phyloP scores from a whole-genome alignment of 2,888 invertebrate species.

The Amiota minor region DNA sequence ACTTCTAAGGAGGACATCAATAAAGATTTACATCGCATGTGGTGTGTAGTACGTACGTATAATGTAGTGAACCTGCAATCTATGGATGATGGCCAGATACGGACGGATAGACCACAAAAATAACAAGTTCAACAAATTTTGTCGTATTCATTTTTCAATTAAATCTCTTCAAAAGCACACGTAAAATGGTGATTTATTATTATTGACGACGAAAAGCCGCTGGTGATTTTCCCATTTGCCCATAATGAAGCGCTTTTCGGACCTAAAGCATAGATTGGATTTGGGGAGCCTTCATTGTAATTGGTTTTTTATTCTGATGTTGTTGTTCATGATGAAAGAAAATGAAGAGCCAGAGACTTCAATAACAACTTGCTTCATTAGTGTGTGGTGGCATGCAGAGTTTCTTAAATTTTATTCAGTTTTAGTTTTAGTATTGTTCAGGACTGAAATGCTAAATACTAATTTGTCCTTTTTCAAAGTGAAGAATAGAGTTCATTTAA shows the following conservation, averaged over 20 bases:
- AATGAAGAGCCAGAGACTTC: background rate
- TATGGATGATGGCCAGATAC: background rate
- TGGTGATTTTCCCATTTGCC: background rate
- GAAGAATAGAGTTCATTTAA: too few species aligned
- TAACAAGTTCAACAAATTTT: background rate
- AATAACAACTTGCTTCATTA: background rate
- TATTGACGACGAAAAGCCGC: background rate
- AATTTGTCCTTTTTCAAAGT: too few species aligned
- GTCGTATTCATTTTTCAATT: background rate
- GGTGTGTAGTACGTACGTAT: conserved; percentile 50
- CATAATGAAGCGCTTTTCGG: conserved; percentile 2
- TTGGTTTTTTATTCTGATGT: background rate
- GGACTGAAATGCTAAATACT: too few species aligned
- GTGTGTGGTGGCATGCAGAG: too few species aligned
- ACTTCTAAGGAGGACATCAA: conserved; percentile 56
- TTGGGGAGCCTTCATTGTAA: too few species aligned
- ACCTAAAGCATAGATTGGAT: background rate
- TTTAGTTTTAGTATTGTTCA: too few species aligned
- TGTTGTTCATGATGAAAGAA: too few species aligned
- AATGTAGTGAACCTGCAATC: conserved; percentile 39
- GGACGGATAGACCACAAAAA: background rate
- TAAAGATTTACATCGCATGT: conserved; percentile 56
- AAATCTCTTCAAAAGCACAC: conserved; percentile 4
- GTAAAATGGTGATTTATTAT: conserved; percentile 7
- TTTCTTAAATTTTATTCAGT: too few species aligned